Base-by-base conservation (phyloP, 2,113 vertebrate genomes). In the Malurus cyaneus region DNA sequence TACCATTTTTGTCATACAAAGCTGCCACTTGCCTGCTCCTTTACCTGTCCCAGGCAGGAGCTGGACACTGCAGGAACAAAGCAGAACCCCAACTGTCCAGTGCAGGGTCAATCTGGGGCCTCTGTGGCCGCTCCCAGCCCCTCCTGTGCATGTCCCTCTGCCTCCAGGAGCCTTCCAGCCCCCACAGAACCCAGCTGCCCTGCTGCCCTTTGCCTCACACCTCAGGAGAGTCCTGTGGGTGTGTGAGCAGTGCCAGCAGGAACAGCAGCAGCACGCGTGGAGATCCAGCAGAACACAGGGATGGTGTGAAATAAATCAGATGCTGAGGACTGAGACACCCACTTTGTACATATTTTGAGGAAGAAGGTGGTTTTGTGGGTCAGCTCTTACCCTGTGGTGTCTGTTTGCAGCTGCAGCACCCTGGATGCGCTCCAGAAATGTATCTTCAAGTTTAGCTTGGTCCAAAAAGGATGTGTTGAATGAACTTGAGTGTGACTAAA, bases 41-140 rank as follows among this genome's bases (percentile, higher is more conserved):
- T 64, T n/a, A 26, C 36, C 41, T 70, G 1, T 9, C 36, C 32
- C 31, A 64, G 88, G 46, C 34, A 57, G 26, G 82, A 65, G 54
- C 49, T 84, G 60, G 69, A 5, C 11, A 4, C 31, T 53, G 42
- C 21, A 73, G 47, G 36, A 56, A 20, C 42, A 79, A 53, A 78
- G 9, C 66, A 70, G 39, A 76, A 9, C 41, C 67, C 4, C 0
- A 0, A 0, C 23, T 74, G 66, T 25, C 66, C 36, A 39, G 39
- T 20, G n/a, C 57, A 53, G 41, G 61, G 11, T 31, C 52, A 32
- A 15, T 14, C 52, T 73, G 50, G 54, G 29, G 39, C 31, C 50
- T n/a, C 49, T 6, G 71, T 79, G 21, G 26, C 10, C 6, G 7
- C 60, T 83, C 32, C 41, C 29, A 44, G 47, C 65, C 79, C 41